A percentile compares a stretch with the other conserved stretches of the same genome.
Evolutionary conservation across 2,797 vertebrate genomes (phyloP).

Genomic region (Ctenosaura bakeri): DNA sequence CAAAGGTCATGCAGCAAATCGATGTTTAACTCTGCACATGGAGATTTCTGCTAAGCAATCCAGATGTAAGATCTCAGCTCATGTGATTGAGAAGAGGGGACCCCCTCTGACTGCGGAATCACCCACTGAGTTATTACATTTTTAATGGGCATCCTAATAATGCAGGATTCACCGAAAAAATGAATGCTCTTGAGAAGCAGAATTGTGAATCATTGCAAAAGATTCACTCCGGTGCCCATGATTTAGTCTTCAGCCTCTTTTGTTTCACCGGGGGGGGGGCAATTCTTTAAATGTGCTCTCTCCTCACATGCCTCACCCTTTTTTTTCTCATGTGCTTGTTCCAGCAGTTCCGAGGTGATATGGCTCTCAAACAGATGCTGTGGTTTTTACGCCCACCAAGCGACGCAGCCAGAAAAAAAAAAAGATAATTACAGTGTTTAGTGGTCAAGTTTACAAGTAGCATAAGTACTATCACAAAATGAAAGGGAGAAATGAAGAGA

Average conservation of each 20-base stretch:
- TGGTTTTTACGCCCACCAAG: constrained; percentile 67
- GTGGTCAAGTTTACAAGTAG: constrained; percentile 61
- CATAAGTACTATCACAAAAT: constrained; percentile 67
- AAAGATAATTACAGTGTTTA: constrained; percentile 74
- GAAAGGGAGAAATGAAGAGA: constrained; percentile 64
- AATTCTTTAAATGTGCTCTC: not conserved
- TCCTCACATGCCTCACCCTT: too few species aligned
- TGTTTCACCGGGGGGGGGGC: not conserved
- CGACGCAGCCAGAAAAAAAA: constrained; percentile 63
- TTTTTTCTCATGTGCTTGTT: not conserved
- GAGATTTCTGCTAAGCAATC: too few species aligned
- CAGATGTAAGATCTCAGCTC: too few species aligned
- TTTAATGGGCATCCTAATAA: too few species aligned
- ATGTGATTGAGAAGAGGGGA: too few species aligned
- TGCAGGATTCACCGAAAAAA: not conserved
- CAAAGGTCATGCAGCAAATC: too few species aligned
- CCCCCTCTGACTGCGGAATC: not conserved
- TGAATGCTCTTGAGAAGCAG: too few species aligned
- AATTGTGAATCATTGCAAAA: not conserved
- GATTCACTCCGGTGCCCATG: too few species aligned
- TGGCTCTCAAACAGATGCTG: constrained; percentile 64
- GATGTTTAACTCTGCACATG: too few species aligned
- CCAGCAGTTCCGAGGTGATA: constrained; percentile 57
- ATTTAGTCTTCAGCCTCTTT: not conserved
- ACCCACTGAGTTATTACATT: too few species aligned